Conservation (phyloP, 2,797 vertebrate genomes). For the Eulemur mongoz region DNA sequence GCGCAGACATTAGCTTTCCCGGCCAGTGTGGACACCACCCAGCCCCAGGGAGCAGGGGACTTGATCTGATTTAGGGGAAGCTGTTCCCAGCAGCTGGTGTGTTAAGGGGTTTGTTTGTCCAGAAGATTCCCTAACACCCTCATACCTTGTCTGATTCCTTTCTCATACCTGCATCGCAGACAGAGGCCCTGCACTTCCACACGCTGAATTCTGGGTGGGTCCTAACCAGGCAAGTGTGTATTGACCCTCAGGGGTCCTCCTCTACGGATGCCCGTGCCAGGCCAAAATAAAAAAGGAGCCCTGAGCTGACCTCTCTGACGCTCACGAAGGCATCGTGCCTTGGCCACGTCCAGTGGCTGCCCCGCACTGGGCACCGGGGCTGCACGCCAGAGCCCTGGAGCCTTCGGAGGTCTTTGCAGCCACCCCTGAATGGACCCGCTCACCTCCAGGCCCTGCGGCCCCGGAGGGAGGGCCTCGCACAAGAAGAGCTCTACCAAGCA, state of each 20-base stretch:
- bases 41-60: background rate
- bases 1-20: accelerated
- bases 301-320: background rate
- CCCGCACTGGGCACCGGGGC: accelerated
- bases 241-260: background rate
- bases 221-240: too few relatives aligned
- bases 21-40: accelerated
- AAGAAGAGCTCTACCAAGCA: background rate
- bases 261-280: background rate
- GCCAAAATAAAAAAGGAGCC: background rate
- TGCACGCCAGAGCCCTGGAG: background rate
- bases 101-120: accelerated
- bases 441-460: accelerated
- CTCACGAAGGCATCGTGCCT: background rate
- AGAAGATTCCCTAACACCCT: background rate
- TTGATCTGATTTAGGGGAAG: accelerated
- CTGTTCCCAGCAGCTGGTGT: background rate
- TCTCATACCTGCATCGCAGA: background rate
- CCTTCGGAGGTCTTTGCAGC: too few relatives aligned
- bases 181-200: accelerated
- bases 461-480: background rate
- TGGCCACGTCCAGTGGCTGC: accelerated
- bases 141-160: background rate
- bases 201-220: background rate
- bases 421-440: accelerated